These are phyloP conservation scores for Sternarchorhynchus goeldii DNA, from an alignment of 2,797 vertebrate genomes.

Conservation along the genomic window DNA sequence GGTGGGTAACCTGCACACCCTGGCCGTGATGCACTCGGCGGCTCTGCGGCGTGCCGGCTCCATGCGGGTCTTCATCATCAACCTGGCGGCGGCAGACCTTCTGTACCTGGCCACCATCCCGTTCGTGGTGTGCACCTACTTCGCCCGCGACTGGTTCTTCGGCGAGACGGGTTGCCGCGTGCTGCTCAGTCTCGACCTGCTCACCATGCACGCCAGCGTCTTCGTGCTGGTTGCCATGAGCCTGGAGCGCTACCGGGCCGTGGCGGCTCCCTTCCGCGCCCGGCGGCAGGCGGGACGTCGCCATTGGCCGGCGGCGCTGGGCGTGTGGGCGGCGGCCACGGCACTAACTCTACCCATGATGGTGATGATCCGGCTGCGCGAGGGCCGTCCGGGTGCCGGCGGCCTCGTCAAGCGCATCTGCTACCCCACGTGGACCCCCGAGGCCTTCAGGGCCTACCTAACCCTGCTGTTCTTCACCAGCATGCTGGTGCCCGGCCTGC, in stretches of 20 bases:
- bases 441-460: constrained; percentile 79
- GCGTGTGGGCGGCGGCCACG: constrained; percentile 75
- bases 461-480: constrained; percentile 79
- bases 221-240: constrained; percentile 84
- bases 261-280: constrained; percentile 74
- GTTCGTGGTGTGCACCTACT: constrained; percentile 87
- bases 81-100: constrained; percentile 83
- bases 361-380: constrained; percentile 79
- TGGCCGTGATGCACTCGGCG: constrained; percentile 78
- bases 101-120: constrained; percentile 88
- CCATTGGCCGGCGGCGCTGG: constrained; percentile 62
- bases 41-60: constrained; percentile 74
- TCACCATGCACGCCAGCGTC: constrained; percentile 87
- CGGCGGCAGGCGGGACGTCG: constrained; percentile 59
- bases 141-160: constrained; percentile 82
- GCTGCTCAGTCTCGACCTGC: constrained; percentile 85
- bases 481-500: constrained; percentile 72
- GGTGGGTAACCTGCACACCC: constrained; percentile 80
- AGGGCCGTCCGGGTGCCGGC: constrained; percentile 57
- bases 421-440: constrained; percentile 79
- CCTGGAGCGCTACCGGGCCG: constrained; percentile 83
- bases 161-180: constrained; percentile 83
- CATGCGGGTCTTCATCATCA: constrained; percentile 81
- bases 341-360: constrained; percentile 83
- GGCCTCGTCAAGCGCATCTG: constrained; percentile 79